phyloP scores from a whole-genome alignment of 37 sponge, comb jelly and placozoan genomes.

The Beroe ovata region DNA sequence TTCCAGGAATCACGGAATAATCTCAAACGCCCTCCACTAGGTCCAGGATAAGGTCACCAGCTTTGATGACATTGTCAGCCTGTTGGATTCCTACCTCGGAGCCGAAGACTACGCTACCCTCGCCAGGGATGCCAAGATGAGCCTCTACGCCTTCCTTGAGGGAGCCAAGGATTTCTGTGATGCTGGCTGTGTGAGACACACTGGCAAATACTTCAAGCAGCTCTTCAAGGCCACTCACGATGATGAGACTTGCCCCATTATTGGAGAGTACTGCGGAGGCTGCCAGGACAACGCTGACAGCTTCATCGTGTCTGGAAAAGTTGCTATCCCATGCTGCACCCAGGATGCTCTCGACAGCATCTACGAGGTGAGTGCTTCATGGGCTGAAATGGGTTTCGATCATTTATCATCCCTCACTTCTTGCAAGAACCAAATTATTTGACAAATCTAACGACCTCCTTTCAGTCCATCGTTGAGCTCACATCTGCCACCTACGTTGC shows the following conservation, averaged over 20 bases:
- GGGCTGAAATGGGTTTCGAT: too few relatives aligned
- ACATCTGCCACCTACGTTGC: background rate
- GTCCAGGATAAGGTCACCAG: background rate
- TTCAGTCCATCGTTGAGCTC: background rate
- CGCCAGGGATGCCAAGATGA: background rate
- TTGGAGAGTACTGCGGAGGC: background rate
- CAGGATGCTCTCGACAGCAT: background rate
- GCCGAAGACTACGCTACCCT: background rate
- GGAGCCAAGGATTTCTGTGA: background rate
- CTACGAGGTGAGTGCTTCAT: background rate
- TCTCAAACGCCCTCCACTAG: too few relatives aligned
- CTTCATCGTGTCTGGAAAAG: background rate
- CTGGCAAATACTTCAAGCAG: constrained; percentile 10
- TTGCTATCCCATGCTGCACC: background rate
- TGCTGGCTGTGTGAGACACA: background rate
- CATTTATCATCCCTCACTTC: too few relatives aligned
- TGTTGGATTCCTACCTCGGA: background rate
- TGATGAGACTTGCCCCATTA: background rate
- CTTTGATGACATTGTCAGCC: background rate
- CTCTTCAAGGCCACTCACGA: constrained; percentile 15
- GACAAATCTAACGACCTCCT: background rate
- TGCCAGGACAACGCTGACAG: background rate
- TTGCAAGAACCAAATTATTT: background rate
- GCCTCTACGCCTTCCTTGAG: background rate
- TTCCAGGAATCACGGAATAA: too few relatives aligned